Evolutionary conservation across 2,113 vertebrate species (phyloP), one percentile per base, ranked within the genome.

Genomic region (Albula goreensis): DNA sequence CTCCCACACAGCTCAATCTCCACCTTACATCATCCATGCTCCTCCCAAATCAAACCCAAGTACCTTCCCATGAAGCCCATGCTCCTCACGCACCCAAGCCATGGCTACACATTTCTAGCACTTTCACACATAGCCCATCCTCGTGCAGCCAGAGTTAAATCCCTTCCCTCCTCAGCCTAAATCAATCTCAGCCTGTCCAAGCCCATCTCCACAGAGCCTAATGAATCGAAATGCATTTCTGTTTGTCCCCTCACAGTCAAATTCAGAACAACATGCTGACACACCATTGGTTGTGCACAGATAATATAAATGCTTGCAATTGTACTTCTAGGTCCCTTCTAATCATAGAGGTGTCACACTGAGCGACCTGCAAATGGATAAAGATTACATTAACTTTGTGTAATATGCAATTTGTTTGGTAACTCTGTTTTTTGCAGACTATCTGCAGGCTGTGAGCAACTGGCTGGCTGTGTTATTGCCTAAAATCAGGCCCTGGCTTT

Each of bases 391-490:
- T 0, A 9, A 74, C 13, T 82, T 53, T 6, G 4, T 48, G 52
- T 41, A 15, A 13, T 86, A 11, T 81, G 56, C 0, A 15, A 5
- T 80, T 12, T 87, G 2, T 60, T 80, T 63, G 49, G 0, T 79
- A 15, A 11, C n/a, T 83, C 87, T 84, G 31, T 83, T 86, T 88
- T 49, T 83, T 89, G 2, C 91, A 99, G 98, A 95, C 91, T 99
- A 97, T 87, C 74, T 99, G 90, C 91, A 94, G 17, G 97, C 98
- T 0, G 97, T 98, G 86, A 96, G 96, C 88, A 96, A 94, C 91
- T 99, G 98, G 98, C 90, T 99, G 77, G 91, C 93, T 22, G 91
- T 98, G 82, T 95, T 99, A 87, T 94, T 99, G 60, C 96, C 97
- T 79, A 99, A 96, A 93, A 93, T 99, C 70, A 95, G 93, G 66